Conservation (phyloP, 2,888 invertebrate genomes). For the Archaeoteleia sp. region DNA sequence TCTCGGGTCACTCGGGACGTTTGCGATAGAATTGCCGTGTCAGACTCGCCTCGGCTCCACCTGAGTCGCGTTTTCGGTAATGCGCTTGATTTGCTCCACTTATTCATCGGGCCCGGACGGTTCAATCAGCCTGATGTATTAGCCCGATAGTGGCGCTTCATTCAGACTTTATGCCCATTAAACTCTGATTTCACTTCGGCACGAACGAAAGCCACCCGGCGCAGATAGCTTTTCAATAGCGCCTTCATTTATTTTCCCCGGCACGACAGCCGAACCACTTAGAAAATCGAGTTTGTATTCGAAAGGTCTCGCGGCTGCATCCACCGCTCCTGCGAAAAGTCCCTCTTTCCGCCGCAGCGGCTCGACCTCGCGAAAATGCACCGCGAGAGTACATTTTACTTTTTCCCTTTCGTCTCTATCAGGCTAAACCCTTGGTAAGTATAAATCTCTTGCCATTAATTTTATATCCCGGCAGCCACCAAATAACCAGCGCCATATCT, state of each 20-base stretch:
- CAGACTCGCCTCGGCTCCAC: neutral
- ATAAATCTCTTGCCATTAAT: constrained; percentile 18
- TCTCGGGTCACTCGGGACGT: too few relatives aligned
- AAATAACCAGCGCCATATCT: too few relatives aligned
- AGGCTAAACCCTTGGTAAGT: constrained; percentile 22
- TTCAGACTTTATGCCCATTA: constrained; percentile 66
- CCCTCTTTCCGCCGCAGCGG: constrained; percentile 13
- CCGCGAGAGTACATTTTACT: constrained; percentile 19
- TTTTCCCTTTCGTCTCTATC: constrained; percentile 4
- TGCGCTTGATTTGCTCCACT: constrained; percentile 52
- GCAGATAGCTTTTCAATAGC: constrained; percentile 65
- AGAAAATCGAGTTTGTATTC: constrained; percentile 51
- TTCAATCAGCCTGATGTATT: constrained; percentile 60
- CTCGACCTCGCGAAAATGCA: constrained; percentile 16
- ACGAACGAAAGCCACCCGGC: constrained; percentile 58
- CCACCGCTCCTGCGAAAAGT: constrained; percentile 15
- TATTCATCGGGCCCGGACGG: constrained; percentile 50
- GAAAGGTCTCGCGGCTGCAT: constrained; percentile 26
- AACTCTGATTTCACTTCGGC: constrained; percentile 61
- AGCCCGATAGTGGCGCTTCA: constrained; percentile 59
- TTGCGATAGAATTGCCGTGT: too few relatives aligned
- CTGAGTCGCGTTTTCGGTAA: constrained; percentile 29
- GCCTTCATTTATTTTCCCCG: constrained; percentile 61
- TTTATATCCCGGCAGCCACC: too few relatives aligned
- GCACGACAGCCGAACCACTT: constrained; percentile 49